A percentile compares a stretch with the other conserved stretches of the same genome.
Conservation (phyloP, 2,797 vertebrate genomes). For the Mormyrus hasselquistii region DNA sequence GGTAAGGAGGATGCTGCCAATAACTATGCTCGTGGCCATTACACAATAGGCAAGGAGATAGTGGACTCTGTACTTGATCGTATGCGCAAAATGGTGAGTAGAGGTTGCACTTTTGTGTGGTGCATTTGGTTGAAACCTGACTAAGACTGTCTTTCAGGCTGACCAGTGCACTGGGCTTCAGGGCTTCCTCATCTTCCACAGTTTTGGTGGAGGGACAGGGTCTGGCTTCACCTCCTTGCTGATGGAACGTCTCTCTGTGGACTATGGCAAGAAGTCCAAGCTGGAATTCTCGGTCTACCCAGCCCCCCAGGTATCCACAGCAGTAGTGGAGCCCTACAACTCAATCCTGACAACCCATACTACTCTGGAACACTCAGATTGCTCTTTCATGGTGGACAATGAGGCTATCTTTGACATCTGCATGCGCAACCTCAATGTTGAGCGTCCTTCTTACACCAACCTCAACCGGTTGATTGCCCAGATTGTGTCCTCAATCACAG, state of each 20-base stretch:
- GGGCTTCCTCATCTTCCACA: slow-evolving; percentile 9
- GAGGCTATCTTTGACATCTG: slow-evolving; percentile 17
- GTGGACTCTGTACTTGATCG: neutral
- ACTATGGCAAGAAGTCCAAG: neutral
- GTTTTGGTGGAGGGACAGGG: neutral
- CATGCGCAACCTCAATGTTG: slow-evolving; percentile 16
- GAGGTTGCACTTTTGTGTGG: neutral
- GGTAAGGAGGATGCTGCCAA: neutral
- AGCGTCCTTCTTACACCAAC: slow-evolving; percentile 27
- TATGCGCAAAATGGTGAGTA: neutral
- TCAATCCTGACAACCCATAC: neutral
- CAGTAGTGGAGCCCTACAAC: slow-evolving; percentile 12
- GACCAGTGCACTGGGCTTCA: slow-evolving; percentile 24
- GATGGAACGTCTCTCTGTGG: slow-evolving; percentile 14
- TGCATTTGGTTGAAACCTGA: neutral
- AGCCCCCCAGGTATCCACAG: slow-evolving; percentile 8
- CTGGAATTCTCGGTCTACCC: neutral
- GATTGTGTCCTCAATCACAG: slow-evolving; percentile 27
- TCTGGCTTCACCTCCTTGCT: slow-evolving; percentile 13
- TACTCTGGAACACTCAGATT: neutral
- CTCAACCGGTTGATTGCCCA: slow-evolving; percentile 25
- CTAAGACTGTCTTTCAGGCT: neutral
- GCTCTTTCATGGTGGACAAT: neutral
- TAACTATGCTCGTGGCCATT: neutral
- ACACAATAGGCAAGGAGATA: slow-evolving; percentile 1